Conservation (phyloP, 2,888 invertebrate species). For the Pantelozetes paolii region DNA sequence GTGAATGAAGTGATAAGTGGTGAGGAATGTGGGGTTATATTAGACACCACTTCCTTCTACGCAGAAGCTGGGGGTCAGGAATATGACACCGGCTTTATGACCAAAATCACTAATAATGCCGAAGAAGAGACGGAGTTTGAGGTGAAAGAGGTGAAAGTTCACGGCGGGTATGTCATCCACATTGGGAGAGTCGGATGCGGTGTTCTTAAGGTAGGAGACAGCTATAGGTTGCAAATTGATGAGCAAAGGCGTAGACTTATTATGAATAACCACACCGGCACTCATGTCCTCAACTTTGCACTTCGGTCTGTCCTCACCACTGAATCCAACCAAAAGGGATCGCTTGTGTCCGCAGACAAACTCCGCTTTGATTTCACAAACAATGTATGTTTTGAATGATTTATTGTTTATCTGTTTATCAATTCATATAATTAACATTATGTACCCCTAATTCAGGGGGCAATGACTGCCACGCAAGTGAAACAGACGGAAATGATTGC, state of each 20-base stretch:
- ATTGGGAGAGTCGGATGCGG: conserved; percentile 64
- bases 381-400: conserved; percentile 56
- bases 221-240: conserved; percentile 74
- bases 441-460: conserved; percentile 59
- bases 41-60: conserved; percentile 91
- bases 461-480: conserved; percentile 81
- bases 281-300: conserved; percentile 92
- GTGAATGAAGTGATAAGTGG: conserved; percentile 75
- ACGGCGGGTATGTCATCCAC: conserved; percentile 92
- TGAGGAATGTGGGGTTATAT: conserved; percentile 82
- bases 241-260: conserved; percentile 74
- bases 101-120: conserved; percentile 71
- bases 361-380: conserved; percentile 95
- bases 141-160: conserved; percentile 86
- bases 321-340: conserved; percentile 92
- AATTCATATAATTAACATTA: conserved; percentile 25
- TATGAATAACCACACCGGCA: conserved; percentile 99
- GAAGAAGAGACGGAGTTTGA: conserved; percentile 72
- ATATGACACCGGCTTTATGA: conserved; percentile 87
- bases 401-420: neutral
- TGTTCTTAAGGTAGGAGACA: conserved; percentile 75
- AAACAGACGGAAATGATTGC: conserved; percentile 76
- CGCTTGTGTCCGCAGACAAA: conserved; percentile 92
- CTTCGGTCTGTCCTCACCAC: conserved; percentile 81
- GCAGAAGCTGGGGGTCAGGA: conserved; percentile 99